A percentile compares a stretch with the other conserved stretches of the same genome.
Conservation (phyloP, 1,140 invertebrate genomes). For the Drosophila lacertosa region DNA sequence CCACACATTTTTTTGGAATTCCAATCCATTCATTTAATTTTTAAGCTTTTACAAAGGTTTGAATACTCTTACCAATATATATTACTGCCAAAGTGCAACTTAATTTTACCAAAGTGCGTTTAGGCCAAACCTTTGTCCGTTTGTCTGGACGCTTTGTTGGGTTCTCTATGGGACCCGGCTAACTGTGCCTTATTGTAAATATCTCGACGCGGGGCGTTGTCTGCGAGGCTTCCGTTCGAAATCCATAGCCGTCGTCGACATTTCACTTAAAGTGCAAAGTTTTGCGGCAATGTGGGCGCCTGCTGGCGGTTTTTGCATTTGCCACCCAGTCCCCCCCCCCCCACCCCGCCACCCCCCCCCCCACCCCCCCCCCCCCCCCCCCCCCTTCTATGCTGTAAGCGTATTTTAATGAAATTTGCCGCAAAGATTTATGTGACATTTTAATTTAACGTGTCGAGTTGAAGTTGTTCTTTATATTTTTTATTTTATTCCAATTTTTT, state of each 20-base stretch:
- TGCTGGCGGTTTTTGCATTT: slow-evolving; percentile 19
- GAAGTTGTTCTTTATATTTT: slow-evolving; percentile 73
- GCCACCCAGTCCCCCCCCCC: no score
- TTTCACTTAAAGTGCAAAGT: slow-evolving; percentile 69
- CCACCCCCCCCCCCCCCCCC: no score
- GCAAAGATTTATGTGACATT: slow-evolving; percentile 82
- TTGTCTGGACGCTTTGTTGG: slow-evolving; percentile 11
- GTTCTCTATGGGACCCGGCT: slow-evolving; percentile 1
- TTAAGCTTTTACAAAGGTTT: no score
- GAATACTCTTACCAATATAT: no score
- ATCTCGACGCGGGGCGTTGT: slow-evolving; percentile 37
- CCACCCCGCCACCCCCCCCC: no score
- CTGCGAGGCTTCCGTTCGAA: slow-evolving; percentile 34
- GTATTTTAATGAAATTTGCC: slow-evolving; percentile 82
- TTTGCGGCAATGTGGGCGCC: slow-evolving; percentile 55
- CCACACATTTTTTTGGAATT: no score
- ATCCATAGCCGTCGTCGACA: slow-evolving; percentile 46
- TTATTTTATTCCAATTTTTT: slow-evolving; percentile 41
- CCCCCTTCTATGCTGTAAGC: slow-evolving; percentile 76
- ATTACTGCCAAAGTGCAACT: not conserved
- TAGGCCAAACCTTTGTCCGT: not conserved
- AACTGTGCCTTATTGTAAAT: slow-evolving; percentile 28
- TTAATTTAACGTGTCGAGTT: slow-evolving; percentile 82
- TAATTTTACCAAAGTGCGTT: not conserved
- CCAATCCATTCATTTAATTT: no score